Evolutionary conservation across 1,140 invertebrate genomes (phyloP).

Genomic region (Drosophila yakuba): DNA sequence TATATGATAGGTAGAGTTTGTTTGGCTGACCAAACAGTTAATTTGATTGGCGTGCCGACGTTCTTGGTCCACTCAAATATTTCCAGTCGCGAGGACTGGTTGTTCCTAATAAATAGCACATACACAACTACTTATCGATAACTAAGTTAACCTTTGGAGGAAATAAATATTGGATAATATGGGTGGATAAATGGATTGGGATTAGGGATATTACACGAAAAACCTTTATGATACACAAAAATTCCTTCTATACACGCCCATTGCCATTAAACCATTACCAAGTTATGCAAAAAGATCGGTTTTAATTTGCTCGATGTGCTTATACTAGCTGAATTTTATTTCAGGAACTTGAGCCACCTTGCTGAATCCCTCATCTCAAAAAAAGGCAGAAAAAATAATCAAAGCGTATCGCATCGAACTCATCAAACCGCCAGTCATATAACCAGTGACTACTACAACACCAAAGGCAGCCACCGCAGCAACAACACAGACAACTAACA

Average conservation of each 20-base stretch:
- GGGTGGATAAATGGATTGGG: no score
- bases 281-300: no score
- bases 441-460: conserved; percentile 41
- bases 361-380: neutral
- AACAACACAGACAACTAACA: conserved; percentile 48
- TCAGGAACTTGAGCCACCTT: conserved; percentile 4
- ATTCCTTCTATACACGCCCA: no score
- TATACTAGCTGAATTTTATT: conserved; percentile 1
- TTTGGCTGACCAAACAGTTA: conserved; percentile 9
- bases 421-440: conserved; percentile 53
- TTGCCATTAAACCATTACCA: no score
- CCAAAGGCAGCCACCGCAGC: conserved; percentile 6
- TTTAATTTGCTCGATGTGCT: neutral
- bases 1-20: conserved; percentile 6
- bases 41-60: conserved; percentile 30
- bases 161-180: no score
- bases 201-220: no score
- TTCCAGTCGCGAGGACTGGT: no score
- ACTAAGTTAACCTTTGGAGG: no score
- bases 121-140: no score
- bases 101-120: no score
- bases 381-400: neutral
- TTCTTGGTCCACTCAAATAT: conserved; percentile 2
- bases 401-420: conserved; percentile 39
- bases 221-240: no score